A percentile compares a stretch with the other conserved stretches of the same genome.
phyloP scores from a whole-genome alignment of 2,888 invertebrate genomes.

The Andrena bicolor region DNA sequence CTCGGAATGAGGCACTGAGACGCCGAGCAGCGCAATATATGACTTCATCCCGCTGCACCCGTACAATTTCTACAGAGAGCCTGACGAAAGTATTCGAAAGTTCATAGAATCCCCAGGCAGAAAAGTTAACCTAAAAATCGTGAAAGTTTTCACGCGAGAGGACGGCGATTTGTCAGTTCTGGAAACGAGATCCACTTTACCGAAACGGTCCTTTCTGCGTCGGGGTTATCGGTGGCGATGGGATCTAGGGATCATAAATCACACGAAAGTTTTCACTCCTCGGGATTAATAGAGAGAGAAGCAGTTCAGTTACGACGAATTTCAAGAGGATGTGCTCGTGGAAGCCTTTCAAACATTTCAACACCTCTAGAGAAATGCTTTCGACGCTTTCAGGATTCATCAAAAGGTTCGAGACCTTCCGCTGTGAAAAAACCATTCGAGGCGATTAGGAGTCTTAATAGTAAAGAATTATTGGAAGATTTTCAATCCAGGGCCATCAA shows the following conservation, averaged over 20 bases:
- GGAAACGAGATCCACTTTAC: constrained; percentile 48
- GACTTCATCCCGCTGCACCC: constrained; percentile 24
- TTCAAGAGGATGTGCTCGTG: no score
- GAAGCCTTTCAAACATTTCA: no score
- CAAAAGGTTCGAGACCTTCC: no score
- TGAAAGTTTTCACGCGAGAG: constrained; percentile 49
- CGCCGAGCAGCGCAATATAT: not conserved
- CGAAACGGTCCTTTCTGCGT: not conserved
- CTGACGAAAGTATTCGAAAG: constrained; percentile 54
- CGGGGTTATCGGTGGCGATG: not conserved
- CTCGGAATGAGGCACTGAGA: not conserved
- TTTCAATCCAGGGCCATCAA: not conserved
- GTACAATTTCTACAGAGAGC: constrained; percentile 34
- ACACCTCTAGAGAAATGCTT: no score
- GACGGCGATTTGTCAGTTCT: constrained; percentile 37
- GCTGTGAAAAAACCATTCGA: no score
- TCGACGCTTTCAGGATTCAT: no score
- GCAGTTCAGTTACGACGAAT: no score
- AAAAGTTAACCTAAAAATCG: constrained; percentile 50
- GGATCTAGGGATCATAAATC: not conserved
- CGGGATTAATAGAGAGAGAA: no score
- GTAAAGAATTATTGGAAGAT: not conserved
- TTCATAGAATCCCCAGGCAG: constrained; percentile 21
- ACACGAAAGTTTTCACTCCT: not conserved
- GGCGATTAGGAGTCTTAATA: no score